Evolutionary conservation across 1,140 invertebrate species (phyloP).

Genomic region (Stegodyphus dumicola): DNA sequence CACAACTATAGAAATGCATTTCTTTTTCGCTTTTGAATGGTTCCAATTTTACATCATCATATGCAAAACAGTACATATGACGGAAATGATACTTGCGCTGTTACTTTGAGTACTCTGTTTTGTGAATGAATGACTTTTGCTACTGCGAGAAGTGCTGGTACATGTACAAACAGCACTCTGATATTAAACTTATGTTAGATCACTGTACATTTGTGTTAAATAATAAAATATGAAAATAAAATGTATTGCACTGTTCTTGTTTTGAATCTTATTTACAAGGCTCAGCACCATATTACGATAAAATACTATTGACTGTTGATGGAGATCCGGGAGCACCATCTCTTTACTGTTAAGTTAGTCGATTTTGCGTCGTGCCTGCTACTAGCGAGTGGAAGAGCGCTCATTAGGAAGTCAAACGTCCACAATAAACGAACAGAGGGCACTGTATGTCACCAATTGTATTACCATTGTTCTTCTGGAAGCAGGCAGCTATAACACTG

Average conservation of each 20-base stretch:
- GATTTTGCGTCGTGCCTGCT: too few relatives aligned
- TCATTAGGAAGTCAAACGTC: too few relatives aligned
- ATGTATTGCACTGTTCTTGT: slow-evolving; percentile 17
- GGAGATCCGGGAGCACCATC: too few relatives aligned
- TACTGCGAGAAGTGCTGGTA: neutral
- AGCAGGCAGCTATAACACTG: too few relatives aligned
- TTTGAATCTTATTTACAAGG: too few relatives aligned
- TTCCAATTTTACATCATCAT: neutral
- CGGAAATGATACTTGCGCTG: neutral
- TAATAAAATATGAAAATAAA: slow-evolving; percentile 19
- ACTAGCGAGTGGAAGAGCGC: too few relatives aligned
- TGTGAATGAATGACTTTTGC: neutral
- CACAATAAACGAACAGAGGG: too few relatives aligned
- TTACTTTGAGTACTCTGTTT: neutral
- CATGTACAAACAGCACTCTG: neutral
- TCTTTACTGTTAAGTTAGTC: too few relatives aligned
- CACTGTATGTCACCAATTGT: too few relatives aligned
- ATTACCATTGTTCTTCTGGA: too few relatives aligned
- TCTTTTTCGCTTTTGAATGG: neutral
- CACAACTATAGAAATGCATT: neutral
- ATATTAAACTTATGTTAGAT: slow-evolving; percentile 12
- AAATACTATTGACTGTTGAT: too few relatives aligned
- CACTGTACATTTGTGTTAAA: slow-evolving; percentile 30
- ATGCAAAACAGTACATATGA: neutral
- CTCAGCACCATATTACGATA: too few relatives aligned